Conservation (phyloP, 2,888 invertebrate genomes). For the Xylota sylvarum region DNA sequence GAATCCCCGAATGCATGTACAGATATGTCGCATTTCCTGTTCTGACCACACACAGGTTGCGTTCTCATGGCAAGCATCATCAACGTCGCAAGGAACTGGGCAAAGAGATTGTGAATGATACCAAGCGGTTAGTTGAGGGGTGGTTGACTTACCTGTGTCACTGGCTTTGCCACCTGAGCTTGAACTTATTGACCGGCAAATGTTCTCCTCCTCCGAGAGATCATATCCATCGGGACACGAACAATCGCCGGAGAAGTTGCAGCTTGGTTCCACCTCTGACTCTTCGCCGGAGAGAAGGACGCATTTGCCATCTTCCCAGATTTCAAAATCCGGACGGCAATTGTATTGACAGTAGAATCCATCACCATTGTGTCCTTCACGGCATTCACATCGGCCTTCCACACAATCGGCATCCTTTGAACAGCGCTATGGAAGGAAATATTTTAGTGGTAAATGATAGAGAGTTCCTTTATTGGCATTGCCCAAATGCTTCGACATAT, state of each 20-base stretch:
- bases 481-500: too few relatives aligned
- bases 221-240: constrained; percentile 86
- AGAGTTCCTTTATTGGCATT: background rate
- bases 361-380: constrained; percentile 89
- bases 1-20: constrained; percentile 93
- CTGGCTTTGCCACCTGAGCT: constrained; percentile 20
- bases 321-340: constrained; percentile 81
- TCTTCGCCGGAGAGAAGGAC: constrained; percentile 80
- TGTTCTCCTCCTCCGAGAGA: constrained; percentile 84
- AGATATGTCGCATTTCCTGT: constrained; percentile 87
- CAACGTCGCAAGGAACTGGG: constrained; percentile 90
- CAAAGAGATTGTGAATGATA: background rate
- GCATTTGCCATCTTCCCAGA: constrained; percentile 82
- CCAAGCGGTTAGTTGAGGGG: background rate
- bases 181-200: constrained; percentile 79
- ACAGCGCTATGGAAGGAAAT: constrained; percentile 79
- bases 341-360: constrained; percentile 85
- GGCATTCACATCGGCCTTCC: constrained; percentile 90
- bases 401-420: constrained; percentile 91
- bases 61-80: constrained; percentile 92
- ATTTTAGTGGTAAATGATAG: background rate
- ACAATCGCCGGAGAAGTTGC: constrained; percentile 84
- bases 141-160: constrained; percentile 21
- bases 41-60: constrained; percentile 90
- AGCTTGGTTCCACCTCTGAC: constrained; percentile 81